Conservation (phyloP, 2,888 invertebrate species). For the Lydus trimaculatus region DNA sequence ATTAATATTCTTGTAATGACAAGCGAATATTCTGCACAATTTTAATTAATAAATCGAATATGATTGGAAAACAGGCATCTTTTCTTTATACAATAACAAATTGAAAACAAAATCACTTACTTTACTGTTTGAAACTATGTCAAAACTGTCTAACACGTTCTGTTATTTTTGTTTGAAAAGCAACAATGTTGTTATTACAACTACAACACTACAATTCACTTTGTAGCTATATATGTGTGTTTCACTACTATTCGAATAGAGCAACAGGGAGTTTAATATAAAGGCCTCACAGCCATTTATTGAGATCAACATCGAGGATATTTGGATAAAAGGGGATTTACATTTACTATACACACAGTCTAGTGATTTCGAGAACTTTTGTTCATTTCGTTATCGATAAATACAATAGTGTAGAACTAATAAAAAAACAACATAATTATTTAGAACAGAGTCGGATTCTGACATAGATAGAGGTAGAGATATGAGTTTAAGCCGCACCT, state of each 20-base stretch:
- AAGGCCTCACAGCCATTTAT: conserved; percentile 12
- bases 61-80: no score
- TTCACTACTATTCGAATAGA: conserved; percentile 14
- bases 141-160: background rate
- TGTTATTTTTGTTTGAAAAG: background rate
- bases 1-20: conserved; percentile 19
- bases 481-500: no score
- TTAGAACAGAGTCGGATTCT: no score
- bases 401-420: background rate
- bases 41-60: background rate
- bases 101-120: background rate
- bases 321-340: conserved; percentile 24
- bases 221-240: background rate
- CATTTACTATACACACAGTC: conserved; percentile 16
- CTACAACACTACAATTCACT: background rate
- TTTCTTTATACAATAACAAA: no score
- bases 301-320: conserved; percentile 3
- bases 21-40: background rate
- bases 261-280: conserved; percentile 29
- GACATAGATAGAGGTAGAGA: no score
- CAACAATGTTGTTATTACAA: background rate
- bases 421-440: background rate
- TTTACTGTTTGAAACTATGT: background rate
- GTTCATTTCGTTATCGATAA: conserved; percentile 5
- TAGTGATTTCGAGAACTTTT: conserved; percentile 11